Evolutionary conservation across 2,113 vertebrate species (phyloP), one percentile per base, ranked within the genome.

Genomic region (Phodopus roborovskii): DNA sequence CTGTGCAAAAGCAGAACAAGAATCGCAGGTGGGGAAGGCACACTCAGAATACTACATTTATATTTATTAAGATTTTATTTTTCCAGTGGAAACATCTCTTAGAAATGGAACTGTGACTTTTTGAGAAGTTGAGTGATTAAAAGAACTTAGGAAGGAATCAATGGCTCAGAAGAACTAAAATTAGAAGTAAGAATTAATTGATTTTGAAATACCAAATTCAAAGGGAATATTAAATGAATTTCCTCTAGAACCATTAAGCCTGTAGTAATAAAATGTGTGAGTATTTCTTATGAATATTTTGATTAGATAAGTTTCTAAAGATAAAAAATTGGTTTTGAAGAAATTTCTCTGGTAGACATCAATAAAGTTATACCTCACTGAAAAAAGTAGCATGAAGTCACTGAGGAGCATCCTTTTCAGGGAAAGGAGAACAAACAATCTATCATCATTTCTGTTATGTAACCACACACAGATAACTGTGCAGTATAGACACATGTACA

Each of bases 171-270:
- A 98, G 94, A 98, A 96, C 93, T 97, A 97, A 97, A 98, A 97
- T 98, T 98, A 97, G 95, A 98, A 97, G 98, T 98, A 97, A 98
- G 97, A 97, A 97, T 96, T 98, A 98, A 98, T 97, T 98, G 96
- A 98, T 98, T 97, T 97, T 96, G 58, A 97, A 98, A 98, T 98
- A 98, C 97, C 90, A 97, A 87, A 98, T 97, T 98, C 97, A 98
- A 97, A 98, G 83, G 70, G 97, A 98, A 98, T 98, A 98, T 98
- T 98, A 98, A 98, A 98, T 97, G 89, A 53, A 95, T 97, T 97
- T 98, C 93, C 92, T 96, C 90, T 95, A 97, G 88, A 98, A 98
- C 86, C 94, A 98, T 98, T 98, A 98, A 94, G 83, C 58, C 96
- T 94, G 83, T 90, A 96, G 92, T 97, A 97, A 98, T 97, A 96